Evolutionary conservation across 2,797 vertebrate species (phyloP).

Genomic region (Mustela erminea): DNA sequence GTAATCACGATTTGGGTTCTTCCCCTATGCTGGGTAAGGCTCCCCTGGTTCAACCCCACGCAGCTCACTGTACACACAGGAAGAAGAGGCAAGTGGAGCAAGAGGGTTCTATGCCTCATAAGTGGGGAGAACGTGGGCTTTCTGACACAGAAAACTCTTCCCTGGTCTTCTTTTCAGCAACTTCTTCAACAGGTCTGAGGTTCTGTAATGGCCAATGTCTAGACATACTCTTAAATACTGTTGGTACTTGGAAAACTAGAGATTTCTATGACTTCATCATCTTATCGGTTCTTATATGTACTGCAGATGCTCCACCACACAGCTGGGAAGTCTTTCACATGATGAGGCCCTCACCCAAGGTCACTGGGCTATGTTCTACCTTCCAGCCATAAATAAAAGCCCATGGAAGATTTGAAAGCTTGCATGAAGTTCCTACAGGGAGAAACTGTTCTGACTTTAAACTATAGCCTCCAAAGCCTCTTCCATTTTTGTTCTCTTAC

Average conservation of each 20-base stretch:
- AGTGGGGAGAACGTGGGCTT: background rate
- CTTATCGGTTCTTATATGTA: background rate
- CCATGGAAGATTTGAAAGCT: background rate
- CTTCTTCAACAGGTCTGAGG: background rate
- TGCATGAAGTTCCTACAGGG: background rate
- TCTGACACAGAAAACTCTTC: background rate
- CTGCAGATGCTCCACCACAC: background rate
- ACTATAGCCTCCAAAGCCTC: background rate
- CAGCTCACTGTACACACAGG: background rate
- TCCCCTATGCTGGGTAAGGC: background rate
- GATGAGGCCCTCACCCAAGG: background rate
- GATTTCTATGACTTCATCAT: background rate
- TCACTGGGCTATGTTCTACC: background rate
- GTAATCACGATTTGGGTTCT: background rate
- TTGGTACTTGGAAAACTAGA: background rate
- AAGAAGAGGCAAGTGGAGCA: background rate
- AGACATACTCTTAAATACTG: slow-evolving; percentile 47
- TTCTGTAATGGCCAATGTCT: background rate
- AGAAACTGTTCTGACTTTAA: slow-evolving; percentile 3
- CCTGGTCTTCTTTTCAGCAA: background rate
- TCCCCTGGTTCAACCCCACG: background rate
- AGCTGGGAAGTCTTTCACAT: background rate
- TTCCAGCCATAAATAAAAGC: background rate
- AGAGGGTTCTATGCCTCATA: background rate
- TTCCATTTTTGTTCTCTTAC: slow-evolving; percentile 86